Percentiles rank a stretch among this genome's conserved stretches.
Evolutionary conservation across 2,113 vertebrate species (phyloP).

Genomic region (Cephalopholis sonnerati): DNA sequence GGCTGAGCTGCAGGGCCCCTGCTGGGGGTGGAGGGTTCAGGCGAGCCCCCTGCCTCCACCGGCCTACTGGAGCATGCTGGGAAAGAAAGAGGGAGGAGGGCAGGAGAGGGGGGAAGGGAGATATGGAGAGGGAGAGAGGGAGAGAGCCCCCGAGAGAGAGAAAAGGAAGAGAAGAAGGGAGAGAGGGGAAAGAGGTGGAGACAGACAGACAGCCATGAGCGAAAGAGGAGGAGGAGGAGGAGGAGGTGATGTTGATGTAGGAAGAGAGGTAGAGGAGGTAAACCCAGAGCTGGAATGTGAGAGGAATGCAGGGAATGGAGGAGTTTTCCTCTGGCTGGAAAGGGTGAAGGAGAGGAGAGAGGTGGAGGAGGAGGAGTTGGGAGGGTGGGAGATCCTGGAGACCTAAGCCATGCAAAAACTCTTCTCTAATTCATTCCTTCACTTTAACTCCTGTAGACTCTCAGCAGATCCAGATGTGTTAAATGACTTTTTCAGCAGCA

Average conservation of each 20-base stretch:
- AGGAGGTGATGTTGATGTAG: slow-evolving; percentile 69
- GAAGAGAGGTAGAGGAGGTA: slow-evolving; percentile 65
- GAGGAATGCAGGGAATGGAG: slow-evolving; percentile 84
- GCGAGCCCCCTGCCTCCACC: slow-evolving; percentile 76
- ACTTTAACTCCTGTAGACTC: slow-evolving; percentile 45
- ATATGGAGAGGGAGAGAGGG: slow-evolving; percentile 1
- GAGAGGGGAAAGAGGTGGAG: slow-evolving; percentile 33
- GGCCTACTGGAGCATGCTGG: slow-evolving; percentile 75
- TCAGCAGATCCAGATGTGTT: slow-evolving; percentile 53
- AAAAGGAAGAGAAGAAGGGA: slow-evolving; percentile 7
- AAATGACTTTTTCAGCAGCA: slow-evolving; percentile 27
- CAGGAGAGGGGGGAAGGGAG: slow-evolving; percentile 14
- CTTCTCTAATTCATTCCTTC: slow-evolving; percentile 59
- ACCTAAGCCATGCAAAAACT: slow-evolving; percentile 60
- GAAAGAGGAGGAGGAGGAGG: slow-evolving; percentile 28
- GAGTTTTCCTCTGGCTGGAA: slow-evolving; percentile 77
- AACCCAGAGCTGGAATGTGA: slow-evolving; percentile 79
- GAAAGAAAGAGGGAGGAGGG: slow-evolving; percentile 47
- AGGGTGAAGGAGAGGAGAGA: slow-evolving; percentile 43
- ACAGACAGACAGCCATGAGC: slow-evolving; percentile 49
- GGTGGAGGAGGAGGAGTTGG: slow-evolving; percentile 29
- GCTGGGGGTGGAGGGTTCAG: slow-evolving; percentile 79
- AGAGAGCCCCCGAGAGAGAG: slow-evolving; percentile 13
- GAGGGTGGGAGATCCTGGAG: slow-evolving; percentile 66
- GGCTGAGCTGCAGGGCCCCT: slow-evolving; percentile 73